Base-by-base conservation (phyloP, 2,113 vertebrate species). In the Psettodes erumei region DNA sequence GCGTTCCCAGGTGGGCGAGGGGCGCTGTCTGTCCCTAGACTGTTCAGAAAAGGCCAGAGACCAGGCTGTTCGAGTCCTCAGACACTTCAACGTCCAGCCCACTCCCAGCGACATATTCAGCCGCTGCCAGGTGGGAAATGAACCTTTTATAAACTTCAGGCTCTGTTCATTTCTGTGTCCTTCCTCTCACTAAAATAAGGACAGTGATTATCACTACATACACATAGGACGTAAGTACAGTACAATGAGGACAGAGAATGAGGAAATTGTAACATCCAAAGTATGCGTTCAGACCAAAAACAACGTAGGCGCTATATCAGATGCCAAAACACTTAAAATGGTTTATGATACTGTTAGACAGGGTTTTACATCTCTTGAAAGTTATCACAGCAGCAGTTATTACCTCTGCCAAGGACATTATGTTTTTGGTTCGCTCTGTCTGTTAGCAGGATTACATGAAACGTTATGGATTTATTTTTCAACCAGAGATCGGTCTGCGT, bases 31-130 rank as follows among this genome's bases (percentile, higher is more conserved):
- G 73, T 84, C 89, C 0, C 91, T 98, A 33, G 92, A 95, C 89
- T 95, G 95, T 81, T 95, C 95, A 0, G 94, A 95, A 68, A 96
- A 95, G 84, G 96, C 96, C 0, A 91, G 71, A 48, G 95, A 97
- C 4, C 96, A 96, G 81, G 95, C 94, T 0, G 58, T 95, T 27
- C 86, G 83, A 5, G 94, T 97, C 67, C 93, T 98, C 70, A 90
- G 79, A 62, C 95, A 96, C 86, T 96, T 96, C 93, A 94, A 94
- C 0, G 75, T 96, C 56, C 86, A 60, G 6, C 93, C 94, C 37
- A 91, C 93, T 19, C 70, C 77, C 1, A 28, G 83, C 0, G 95
- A 96, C 61, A 87, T 96, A 77, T 97, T 97, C 94, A 96, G 96
- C 88, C 94, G 95, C 82, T 97, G 97, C 88, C 95, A 96, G 96